Base-by-base conservation (phyloP, 2,113 vertebrate genomes). In the Chinchilla lanigera region DNA sequence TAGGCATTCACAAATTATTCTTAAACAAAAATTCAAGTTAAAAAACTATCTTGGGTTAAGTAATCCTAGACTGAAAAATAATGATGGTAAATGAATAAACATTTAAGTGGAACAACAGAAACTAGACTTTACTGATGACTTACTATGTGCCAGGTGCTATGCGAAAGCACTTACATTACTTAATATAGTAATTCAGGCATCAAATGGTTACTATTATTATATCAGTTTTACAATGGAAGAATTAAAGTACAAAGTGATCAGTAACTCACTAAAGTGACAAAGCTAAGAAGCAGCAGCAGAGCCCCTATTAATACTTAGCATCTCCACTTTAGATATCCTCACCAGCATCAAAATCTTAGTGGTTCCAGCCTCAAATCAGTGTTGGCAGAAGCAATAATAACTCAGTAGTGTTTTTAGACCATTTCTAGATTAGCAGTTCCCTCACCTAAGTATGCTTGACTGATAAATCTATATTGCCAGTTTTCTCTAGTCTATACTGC, bases 41-140 rank as follows among this genome's bases (percentile, higher is more conserved):
- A 97, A 96, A 61, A 96, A 75, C 16, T 87, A 47, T 88, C 96
- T 96, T 50, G 71, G 52, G 16, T 30, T 75, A 93, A 87, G 52
- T 69, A 89, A 47, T n/a, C 75, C 24, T 87, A 75, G 20, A 94
- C 52, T 89, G 22, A 87, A 95, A 87, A 92, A 7, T 75, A 96
- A 89, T 91, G 28, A 93, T 61, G 30, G 16, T 87, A 73, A 77
- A 19, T 78, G 52, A 90, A 94, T 91, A 81, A 95, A 95, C 9
- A 90, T 81, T 96, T 86, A 89, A 11, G 67, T 47, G 44, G 22
- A 44, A 61, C 54, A 91, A 65, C 0, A 97, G 56, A 82, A 92
- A 90, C 35, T 44, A 85, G 20, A 82, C 90, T 83, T 92, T 93
- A 93, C 1, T 85, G 63, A 95, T 41, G 77, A 93, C 44, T 94